Conservation (phyloP, 2,888 invertebrate genomes). For the Allophyes oxyacanthae region DNA sequence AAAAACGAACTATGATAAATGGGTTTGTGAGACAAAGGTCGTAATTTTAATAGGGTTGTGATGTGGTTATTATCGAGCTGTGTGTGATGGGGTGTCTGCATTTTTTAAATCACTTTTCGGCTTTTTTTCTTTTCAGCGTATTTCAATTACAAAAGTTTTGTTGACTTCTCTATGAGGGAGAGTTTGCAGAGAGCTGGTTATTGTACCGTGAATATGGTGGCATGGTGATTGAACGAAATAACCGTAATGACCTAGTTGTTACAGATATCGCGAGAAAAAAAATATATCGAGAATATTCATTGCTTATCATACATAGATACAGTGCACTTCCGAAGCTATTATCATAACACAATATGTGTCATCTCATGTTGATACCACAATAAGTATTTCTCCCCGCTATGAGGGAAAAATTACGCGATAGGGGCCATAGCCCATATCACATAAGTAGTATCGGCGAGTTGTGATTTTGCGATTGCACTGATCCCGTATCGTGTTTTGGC, state of each 20-base stretch:
- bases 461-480: too few relatives aligned
- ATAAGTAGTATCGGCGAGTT: too few relatives aligned
- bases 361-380: slow-evolving; percentile 12
- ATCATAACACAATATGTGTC: slow-evolving; percentile 22
- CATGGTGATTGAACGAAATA: neutral
- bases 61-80: neutral
- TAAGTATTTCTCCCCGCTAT: neutral
- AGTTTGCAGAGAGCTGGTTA: neutral
- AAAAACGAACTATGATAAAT: slow-evolving; percentile 56
- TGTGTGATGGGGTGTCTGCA: neutral
- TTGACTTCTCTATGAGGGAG: neutral
- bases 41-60: slow-evolving; percentile 19
- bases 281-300: neutral
- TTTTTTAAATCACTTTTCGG: too few relatives aligned
- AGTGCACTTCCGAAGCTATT: slow-evolving; percentile 25
- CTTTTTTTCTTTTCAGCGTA: too few relatives aligned
- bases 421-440: too few relatives aligned
- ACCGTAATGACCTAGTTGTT: too few relatives aligned
- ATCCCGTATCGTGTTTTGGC: too few relatives aligned
- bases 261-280: neutral
- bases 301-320: neutral
- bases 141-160: too few relatives aligned
- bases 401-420: slow-evolving; percentile 4
- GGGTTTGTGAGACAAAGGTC: slow-evolving; percentile 49
- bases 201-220: neutral